Evolutionary conservation across 2,888 invertebrate genomes (phyloP), one percentile per base, ranked within the genome.

Genomic region (Microchrysa polita): DNA sequence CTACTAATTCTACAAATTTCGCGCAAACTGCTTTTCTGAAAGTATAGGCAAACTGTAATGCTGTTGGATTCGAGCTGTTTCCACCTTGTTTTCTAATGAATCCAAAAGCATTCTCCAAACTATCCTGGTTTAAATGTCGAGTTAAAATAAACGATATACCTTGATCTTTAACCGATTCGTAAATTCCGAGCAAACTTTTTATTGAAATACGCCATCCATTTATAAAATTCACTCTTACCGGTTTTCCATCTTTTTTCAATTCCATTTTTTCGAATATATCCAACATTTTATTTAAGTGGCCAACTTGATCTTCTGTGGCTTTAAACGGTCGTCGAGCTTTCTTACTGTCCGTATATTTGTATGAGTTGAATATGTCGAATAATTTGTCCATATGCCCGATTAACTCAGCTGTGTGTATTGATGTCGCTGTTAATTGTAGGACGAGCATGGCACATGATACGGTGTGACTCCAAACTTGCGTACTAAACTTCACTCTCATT

Each of bases 11-110:
- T 16, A 61, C 16, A 12, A 23, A 61, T 34, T 61, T 61, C n/a
- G 27, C 16, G 22, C 16, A 12, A 34, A 61, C 23, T 27, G n/a
- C 4, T 61, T 34, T 34, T 14, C 27, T 22, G n/a, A 61, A 61
- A 7, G 34, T 14, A 34, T 9, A 12, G 5, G 61, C 9, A 61
- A 61, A 61, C 9, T 34, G 61, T n/a, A 16, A 61, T 10, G 61
- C 27, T 9, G 61, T 61, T n/a, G 40, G 18, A 14, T 16, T 14
- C 12, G n/a, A 9, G 2, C 14, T 61, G 27, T 61, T 61, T 5
- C 61, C 61, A 23, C 61, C 61, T 61, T n/a, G n/a, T 22, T 61
- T 61, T 27, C 40, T 61, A 1, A 61, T n/a, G 9, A 40, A 4
- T 14, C 61, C 61, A 61, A 61, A 22, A 9, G 27, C 10, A 34